Percentiles rank a stretch among this genome's conserved stretches.
These are phyloP conservation scores for Argopecten irradians DNA, from an alignment of 1,140 invertebrate genomes.

Conservation along the genomic window DNA sequence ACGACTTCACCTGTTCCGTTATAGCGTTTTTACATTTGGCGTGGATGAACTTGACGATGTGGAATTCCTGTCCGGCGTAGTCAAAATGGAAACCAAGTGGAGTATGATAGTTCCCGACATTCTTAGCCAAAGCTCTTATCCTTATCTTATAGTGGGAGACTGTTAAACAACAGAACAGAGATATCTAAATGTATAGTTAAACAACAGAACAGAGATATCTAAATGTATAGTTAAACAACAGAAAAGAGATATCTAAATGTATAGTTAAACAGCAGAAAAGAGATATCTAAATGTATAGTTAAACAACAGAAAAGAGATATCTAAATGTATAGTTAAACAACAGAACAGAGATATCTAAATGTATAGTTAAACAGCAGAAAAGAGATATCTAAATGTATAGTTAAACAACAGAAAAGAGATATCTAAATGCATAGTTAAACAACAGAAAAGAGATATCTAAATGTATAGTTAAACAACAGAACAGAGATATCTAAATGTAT, in stretches of 20 bases:
- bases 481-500: no score
- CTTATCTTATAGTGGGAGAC: constrained; percentile 50
- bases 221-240: no score
- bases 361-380: no score
- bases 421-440: no score
- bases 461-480: no score
- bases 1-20: constrained; percentile 50
- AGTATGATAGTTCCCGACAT: constrained; percentile 57
- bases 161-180: constrained; percentile 27
- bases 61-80: constrained; percentile 38
- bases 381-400: no score
- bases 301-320: no score
- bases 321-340: no score
- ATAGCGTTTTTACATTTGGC: constrained; percentile 54
- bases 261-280: not conserved
- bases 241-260: no score
- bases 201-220: not conserved
- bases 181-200: not conserved
- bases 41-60: constrained; percentile 54
- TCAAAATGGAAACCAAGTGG: constrained; percentile 58
- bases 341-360: no score
- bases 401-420: no score
- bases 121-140: constrained; percentile 47
- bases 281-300: not conserved
- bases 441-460: no score